Evolutionary conservation across 1,140 invertebrate genomes (phyloP), one percentile per base, ranked within the genome.

Genomic region (Magallana angulata): DNA sequence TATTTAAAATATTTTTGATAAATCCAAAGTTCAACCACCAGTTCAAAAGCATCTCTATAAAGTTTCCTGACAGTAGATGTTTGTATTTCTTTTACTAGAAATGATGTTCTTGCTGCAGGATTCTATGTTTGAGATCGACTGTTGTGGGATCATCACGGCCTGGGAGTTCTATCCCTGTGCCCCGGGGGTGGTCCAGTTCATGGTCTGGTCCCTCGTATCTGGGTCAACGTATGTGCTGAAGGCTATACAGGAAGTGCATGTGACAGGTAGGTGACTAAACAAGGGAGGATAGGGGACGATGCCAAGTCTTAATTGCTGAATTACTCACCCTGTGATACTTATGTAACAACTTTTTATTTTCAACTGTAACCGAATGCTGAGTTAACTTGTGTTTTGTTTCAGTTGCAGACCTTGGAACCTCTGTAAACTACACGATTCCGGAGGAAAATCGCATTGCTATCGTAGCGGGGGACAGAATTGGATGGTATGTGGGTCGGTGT

Each of bases 101-200:
- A 82, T 57, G 48, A 82, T 82, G 81, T 82, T 57, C 56, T 16
- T 82, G 48, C 11, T 82, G 56, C 48, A 57, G 81, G 81, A 82
- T 30, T 7, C 48, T 12, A 11, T 24, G 16, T 82, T 57, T 58
- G 57, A 82, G 48, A 58, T 82, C 7, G n/a, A 57, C 48, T 82
- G 81, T 24, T 82, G 81, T 58, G 81, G 81, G 8, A 24, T 82
- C 14, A 82, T 82, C 56, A n/a, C 81, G 18, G 81, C 81, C 36
- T 82, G 81, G 81, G 81, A 82, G 57, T 82, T 82, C 36, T 82
- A 57, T 58, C 81, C 81, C 14, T 57, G 57, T 57, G 16, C 36
- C 5, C 36, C 48, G 16, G 81, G 81, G 9, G 57, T 58, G 3
- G 57, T 82, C 48, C 57, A 82, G 48, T 82, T 82, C 48, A 82